phyloP scores from a whole-genome alignment of 1,140 invertebrate genomes.

The Brachionus calyciflorus region DNA sequence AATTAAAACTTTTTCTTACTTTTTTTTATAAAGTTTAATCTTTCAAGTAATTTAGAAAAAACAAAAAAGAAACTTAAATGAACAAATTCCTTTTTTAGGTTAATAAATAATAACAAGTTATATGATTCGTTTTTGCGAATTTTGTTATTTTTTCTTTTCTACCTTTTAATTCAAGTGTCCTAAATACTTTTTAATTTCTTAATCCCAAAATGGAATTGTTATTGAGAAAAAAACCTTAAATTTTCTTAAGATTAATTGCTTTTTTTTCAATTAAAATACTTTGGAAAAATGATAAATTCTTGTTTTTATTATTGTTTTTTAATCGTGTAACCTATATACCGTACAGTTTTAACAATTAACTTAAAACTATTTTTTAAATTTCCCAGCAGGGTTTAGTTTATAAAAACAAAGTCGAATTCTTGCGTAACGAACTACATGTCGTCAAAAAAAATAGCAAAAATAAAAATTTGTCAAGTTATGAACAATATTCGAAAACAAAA shows the following conservation, averaged over 20 bases:
- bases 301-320: not conserved
- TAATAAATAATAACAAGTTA: conserved; percentile 32
- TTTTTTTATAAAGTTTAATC: conserved; percentile 8
- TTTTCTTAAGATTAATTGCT: conserved; percentile 40
- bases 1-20: too few species aligned
- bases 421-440: too few species aligned
- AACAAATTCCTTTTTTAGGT: conserved; percentile 18
- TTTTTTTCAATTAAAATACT: conserved; percentile 38
- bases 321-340: not conserved
- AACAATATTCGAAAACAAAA: too few species aligned
- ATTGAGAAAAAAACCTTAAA: conserved; percentile 24
- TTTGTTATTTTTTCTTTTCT: too few species aligned
- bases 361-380: too few species aligned
- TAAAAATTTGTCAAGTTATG: too few species aligned
- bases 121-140: too few species aligned
- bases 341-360: too few species aligned
- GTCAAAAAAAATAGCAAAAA: too few species aligned
- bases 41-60: not conserved
- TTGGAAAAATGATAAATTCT: conserved; percentile 8
- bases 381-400: too few species aligned
- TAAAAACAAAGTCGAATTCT: too few species aligned
- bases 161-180: conserved; percentile 26
- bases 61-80: conserved; percentile 20
- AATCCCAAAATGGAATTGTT: conserved; percentile 41
- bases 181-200: conserved; percentile 44